Conservation (phyloP, 2,113 vertebrate genomes). For the Gambusia affinis region DNA sequence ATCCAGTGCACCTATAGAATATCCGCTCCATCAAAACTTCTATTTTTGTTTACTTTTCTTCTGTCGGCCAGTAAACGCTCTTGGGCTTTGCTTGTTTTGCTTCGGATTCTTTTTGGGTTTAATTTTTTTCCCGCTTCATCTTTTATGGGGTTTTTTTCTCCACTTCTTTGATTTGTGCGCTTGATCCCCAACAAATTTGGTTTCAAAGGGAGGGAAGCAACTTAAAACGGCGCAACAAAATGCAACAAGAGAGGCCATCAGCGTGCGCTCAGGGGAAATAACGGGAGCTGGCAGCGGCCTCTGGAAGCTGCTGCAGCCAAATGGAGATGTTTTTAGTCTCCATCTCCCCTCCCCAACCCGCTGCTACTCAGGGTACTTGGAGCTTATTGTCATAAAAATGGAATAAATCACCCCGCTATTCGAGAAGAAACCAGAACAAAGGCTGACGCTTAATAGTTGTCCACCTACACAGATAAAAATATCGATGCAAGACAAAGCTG, state of each 20-base stretch:
- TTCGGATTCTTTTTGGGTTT: neutral
- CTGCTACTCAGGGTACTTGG: constrained; percentile 48
- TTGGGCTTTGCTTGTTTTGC: constrained; percentile 43
- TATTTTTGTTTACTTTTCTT: constrained; percentile 55
- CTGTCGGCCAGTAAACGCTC: constrained; percentile 41
- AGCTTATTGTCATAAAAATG: constrained; percentile 75
- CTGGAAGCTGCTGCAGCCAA: constrained; percentile 62
- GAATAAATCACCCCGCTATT: constrained; percentile 54
- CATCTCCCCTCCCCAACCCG: constrained; percentile 37
- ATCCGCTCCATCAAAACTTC: constrained; percentile 20
- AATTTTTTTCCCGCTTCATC: constrained; percentile 37
- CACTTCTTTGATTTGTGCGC: constrained; percentile 23
- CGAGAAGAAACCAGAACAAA: constrained; percentile 57
- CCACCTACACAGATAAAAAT: constrained; percentile 47
- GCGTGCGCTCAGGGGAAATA: constrained; percentile 76
- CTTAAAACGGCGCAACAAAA: constrained; percentile 70
- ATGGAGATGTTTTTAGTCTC: constrained; percentile 66
- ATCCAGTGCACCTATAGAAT: constrained; percentile 45
- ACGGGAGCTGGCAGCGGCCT: constrained; percentile 55
- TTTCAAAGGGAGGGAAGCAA: constrained; percentile 71
- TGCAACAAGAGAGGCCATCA: constrained; percentile 60
- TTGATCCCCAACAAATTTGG: constrained; percentile 46
- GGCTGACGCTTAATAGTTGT: constrained; percentile 32
- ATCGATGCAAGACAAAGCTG: constrained; percentile 39
- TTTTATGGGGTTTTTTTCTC: constrained; percentile 12